Conservation (phyloP, 2,113 vertebrate genomes). For the Scolopax mira region DNA sequence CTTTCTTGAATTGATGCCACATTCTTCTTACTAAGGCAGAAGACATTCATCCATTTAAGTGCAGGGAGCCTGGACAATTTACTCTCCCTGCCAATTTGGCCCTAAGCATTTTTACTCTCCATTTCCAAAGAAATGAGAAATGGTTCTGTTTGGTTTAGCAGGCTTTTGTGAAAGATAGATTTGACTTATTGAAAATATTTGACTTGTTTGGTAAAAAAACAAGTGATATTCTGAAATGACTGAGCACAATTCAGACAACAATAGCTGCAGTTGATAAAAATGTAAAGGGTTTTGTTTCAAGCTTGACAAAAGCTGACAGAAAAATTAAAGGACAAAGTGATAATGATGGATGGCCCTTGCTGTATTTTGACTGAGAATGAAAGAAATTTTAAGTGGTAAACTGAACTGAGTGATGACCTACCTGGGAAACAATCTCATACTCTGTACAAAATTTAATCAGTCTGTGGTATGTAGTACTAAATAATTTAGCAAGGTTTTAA, state of each 20-base stretch:
- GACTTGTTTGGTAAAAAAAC: slow-evolving; percentile 31
- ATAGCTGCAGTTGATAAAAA: slow-evolving; percentile 42
- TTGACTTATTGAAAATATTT: slow-evolving; percentile 55
- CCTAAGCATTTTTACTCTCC: slow-evolving; percentile 24
- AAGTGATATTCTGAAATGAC: slow-evolving; percentile 26
- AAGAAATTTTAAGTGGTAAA: slow-evolving; percentile 64
- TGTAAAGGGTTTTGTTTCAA: slow-evolving; percentile 62
- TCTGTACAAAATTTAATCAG: slow-evolving; percentile 67
- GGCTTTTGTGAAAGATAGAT: slow-evolving; percentile 46
- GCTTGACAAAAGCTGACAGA: slow-evolving; percentile 59
- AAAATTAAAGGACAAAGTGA: slow-evolving; percentile 66
- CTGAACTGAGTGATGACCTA: slow-evolving; percentile 68
- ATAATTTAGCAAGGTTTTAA: slow-evolving; percentile 68
- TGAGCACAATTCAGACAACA: slow-evolving; percentile 41
- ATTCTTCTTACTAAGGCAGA: background rate
- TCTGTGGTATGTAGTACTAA: slow-evolving; percentile 48
- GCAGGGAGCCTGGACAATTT: slow-evolving; percentile 26
- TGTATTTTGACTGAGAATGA: slow-evolving; percentile 49
- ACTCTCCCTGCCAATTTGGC: slow-evolving; percentile 11
- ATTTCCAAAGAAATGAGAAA: slow-evolving; percentile 49
- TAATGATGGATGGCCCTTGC: slow-evolving; percentile 59
- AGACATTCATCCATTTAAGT: slow-evolving; percentile 35
- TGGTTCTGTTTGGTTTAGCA: slow-evolving; percentile 27
- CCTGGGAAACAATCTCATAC: slow-evolving; percentile 63
- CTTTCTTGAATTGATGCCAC: background rate